phyloP scores from a whole-genome alignment of 2,113 vertebrate genomes.

The Geococcyx californianus region DNA sequence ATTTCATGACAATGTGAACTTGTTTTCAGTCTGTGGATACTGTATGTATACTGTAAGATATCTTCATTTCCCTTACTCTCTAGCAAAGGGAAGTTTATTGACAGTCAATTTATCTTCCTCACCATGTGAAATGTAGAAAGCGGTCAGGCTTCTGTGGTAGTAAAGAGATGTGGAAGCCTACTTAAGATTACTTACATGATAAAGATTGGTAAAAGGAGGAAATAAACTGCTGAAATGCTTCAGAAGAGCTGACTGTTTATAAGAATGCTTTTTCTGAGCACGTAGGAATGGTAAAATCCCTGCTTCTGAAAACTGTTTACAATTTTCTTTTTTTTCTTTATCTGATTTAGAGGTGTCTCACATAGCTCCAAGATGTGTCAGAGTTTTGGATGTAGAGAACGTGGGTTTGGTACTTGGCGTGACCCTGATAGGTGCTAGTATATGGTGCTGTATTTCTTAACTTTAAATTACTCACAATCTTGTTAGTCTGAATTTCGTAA shows the following conservation, averaged over 20 bases:
- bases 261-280: background rate
- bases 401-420: background rate
- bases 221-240: background rate
- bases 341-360: accelerated
- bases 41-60: too few species aligned
- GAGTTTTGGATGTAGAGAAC: background rate
- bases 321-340: background rate
- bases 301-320: background rate
- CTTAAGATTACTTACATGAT: background rate
- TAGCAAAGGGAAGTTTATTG: background rate
- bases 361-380: background rate
- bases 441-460: background rate
- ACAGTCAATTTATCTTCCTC: background rate
- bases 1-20: background rate
- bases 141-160: background rate
- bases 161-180: background rate
- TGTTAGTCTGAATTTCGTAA: background rate
- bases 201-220: background rate
- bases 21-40: background rate
- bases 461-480: background rate
- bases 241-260: background rate
- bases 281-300: background rate
- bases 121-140: accelerated
- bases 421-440: accelerated
- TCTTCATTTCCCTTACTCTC: background rate